Base-by-base conservation (phyloP, 2,113 vertebrate genomes). In the Eclectus roratus region DNA sequence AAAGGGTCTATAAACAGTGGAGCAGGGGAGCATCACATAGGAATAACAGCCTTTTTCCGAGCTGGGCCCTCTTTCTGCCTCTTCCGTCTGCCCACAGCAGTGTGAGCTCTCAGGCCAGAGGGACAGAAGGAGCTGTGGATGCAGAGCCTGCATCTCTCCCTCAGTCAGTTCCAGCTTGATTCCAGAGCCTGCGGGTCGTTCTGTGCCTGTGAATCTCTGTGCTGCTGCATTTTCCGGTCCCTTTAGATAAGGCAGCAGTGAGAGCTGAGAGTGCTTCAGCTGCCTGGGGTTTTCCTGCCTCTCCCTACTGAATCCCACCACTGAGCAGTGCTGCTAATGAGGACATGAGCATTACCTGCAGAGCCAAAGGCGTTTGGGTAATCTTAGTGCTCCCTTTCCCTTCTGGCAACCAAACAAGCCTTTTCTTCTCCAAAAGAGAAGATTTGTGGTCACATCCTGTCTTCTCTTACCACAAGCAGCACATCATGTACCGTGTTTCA, bases 401-500 rank as follows among this genome's bases (percentile, higher is more conserved):
- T 83, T 70, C 72, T 77, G 55, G 17, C 41, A 72, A 18, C 37
- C 24, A n/a, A 69, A 61, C 16, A 46, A 46, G 56, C 23, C 16
- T 11, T 65, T 21, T 65, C 28, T 74, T 84, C 55, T 92, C 77
- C 39, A 13, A 29, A 77, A 58, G 46, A 74, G 70, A 47, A 15
- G 49, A 8, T 47, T 21, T 53, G 2, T 35, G 39, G 33, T 55
- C 52, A 13, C 1, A 12, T 49, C 35, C 24, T 60, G 49, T 37
- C 18, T 28, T 28, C 18, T 58, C 2, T 8, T 5, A 13, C 49
- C 61, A 2, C 29, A 7, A 33, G 60, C n/a, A 1, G 44, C 18
- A 18, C 39, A 5, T 55, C 17, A 0, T 2, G 50, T 21, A 6
- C 46, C 0, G 1, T 5, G 11, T 60, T 37, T 16, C 3, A 0